A percentile compares a stretch with the other conserved stretches of the same genome.
Conservation (phyloP, 1,140 invertebrate species). For the Drosophila neocordata region DNA sequence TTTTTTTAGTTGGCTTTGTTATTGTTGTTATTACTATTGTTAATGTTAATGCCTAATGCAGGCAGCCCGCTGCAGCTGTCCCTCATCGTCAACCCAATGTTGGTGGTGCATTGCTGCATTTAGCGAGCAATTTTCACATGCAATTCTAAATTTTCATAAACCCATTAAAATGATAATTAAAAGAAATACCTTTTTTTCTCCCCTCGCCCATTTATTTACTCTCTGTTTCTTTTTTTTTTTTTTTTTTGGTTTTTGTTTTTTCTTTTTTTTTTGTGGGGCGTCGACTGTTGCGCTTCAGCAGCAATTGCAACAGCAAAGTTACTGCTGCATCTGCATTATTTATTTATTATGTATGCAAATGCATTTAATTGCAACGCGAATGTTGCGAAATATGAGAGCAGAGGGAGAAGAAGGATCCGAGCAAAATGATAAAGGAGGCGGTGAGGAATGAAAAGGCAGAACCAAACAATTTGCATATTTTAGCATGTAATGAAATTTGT, state of each 20-base stretch:
- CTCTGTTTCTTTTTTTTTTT: constrained; percentile 19
- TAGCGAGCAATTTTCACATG: constrained; percentile 70
- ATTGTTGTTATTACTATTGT: constrained; percentile 48
- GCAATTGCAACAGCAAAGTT: constrained; percentile 44
- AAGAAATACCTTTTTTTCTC: constrained; percentile 50
- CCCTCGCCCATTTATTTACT: neutral
- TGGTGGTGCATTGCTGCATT: constrained; percentile 22
- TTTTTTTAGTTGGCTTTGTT: no score
- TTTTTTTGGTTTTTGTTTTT: constrained; percentile 43
- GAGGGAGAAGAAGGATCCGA: neutral
- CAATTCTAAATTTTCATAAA: constrained; percentile 78
- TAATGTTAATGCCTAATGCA: constrained; percentile 7
- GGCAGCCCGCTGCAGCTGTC: constrained; percentile 48
- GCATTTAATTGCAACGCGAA: constrained; percentile 72
- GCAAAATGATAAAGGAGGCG: neutral
- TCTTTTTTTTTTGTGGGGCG: constrained; percentile 23
- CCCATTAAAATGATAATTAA: constrained; percentile 81
- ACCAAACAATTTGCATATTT: constrained; percentile 80
- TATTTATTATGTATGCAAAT: constrained; percentile 81
- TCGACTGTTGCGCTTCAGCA: constrained; percentile 19
- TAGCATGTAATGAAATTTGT: constrained; percentile 81
- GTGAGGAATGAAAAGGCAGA: constrained; percentile 1
- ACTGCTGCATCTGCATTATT: constrained; percentile 73
- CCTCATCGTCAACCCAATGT: constrained; percentile 23
- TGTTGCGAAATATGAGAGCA: constrained; percentile 10